phyloP scores from a whole-genome alignment of 2,888 invertebrate genomes.

The Melinaea marsaeus region DNA sequence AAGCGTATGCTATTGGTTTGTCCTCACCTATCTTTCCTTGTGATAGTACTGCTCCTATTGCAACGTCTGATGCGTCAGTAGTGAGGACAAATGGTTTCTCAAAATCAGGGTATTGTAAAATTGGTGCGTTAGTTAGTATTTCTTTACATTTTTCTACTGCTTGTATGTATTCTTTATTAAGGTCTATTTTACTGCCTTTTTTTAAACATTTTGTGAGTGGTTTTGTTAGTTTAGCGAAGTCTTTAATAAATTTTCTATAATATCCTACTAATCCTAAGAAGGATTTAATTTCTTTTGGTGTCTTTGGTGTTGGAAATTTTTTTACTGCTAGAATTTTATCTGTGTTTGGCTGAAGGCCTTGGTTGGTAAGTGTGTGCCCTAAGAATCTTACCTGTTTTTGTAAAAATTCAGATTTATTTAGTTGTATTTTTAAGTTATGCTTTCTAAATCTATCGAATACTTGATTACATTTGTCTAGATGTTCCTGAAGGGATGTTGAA shows the following conservation, averaged over 20 bases:
- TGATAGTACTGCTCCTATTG: slow-evolving; percentile 24
- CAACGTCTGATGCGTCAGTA: slow-evolving; percentile 24
- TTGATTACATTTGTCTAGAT: slow-evolving; percentile 7
- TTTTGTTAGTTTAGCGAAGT: slow-evolving; percentile 35
- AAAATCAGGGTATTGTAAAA: slow-evolving; percentile 20
- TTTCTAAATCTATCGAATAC: no score
- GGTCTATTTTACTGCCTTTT: slow-evolving; percentile 25
- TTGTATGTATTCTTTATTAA: slow-evolving; percentile 25
- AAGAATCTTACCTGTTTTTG: slow-evolving; percentile 5
- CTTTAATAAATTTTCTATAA: slow-evolving; percentile 44
- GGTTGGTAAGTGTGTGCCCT: slow-evolving; percentile 2
- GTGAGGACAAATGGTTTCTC: slow-evolving; percentile 20
- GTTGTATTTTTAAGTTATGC: no score
- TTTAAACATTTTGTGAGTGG: slow-evolving; percentile 34
- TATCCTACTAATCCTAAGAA: slow-evolving; percentile 22
- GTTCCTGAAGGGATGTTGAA: no score
- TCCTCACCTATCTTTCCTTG: slow-evolving; percentile 25
- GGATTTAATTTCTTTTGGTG: slow-evolving; percentile 5
- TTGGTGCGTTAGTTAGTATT: slow-evolving; percentile 20
- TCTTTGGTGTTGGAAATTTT: slow-evolving; percentile 5
- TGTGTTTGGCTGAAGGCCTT: slow-evolving; percentile 7
- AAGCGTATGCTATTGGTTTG: slow-evolving; percentile 33
- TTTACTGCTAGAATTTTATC: slow-evolving; percentile 9
- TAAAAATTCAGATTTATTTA: background rate
- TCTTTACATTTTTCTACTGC: slow-evolving; percentile 30